Evolutionary conservation across 2,888 invertebrate genomes (phyloP).

Genomic region (Ophioninae sp.): DNA sequence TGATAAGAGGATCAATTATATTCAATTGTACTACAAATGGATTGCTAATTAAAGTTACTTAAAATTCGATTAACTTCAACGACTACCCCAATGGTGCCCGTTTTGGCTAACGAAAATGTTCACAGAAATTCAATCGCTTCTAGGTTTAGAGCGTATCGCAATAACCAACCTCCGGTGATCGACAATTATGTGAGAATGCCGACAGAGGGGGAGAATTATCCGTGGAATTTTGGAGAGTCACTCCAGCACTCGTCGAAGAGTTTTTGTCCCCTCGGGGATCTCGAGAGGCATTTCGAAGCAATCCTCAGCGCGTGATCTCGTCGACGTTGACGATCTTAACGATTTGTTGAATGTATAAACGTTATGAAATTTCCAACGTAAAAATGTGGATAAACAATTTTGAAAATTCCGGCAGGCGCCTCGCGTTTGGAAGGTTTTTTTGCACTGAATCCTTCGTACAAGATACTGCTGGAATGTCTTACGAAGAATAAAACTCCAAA

Average conservation of each 20-base stretch:
- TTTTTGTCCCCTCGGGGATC: slow-evolving; percentile 22
- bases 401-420: neutral
- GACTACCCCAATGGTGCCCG: neutral
- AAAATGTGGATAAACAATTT: slow-evolving; percentile 21
- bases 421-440: neutral
- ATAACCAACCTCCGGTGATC: slow-evolving; percentile 3
- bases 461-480: neutral
- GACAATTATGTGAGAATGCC: slow-evolving; percentile 57
- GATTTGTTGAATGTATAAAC: slow-evolving; percentile 48
- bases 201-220: slow-evolving; percentile 46
- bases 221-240: slow-evolving; percentile 53
- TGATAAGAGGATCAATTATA: neutral
- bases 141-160: slow-evolving; percentile 5
- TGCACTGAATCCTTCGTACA: neutral
- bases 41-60: neutral
- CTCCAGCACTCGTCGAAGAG: slow-evolving; percentile 43
- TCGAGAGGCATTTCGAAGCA: slow-evolving; percentile 52
- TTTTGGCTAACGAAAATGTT: neutral
- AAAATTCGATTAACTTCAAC: neutral
- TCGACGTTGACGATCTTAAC: slow-evolving; percentile 45
- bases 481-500: neutral
- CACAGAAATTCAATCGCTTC: neutral
- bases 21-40: neutral
- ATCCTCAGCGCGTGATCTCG: slow-evolving; percentile 50
- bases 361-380: slow-evolving; percentile 25